Base-by-base conservation (phyloP, 2,113 vertebrate genomes). In the Collichthys lucidus region DNA sequence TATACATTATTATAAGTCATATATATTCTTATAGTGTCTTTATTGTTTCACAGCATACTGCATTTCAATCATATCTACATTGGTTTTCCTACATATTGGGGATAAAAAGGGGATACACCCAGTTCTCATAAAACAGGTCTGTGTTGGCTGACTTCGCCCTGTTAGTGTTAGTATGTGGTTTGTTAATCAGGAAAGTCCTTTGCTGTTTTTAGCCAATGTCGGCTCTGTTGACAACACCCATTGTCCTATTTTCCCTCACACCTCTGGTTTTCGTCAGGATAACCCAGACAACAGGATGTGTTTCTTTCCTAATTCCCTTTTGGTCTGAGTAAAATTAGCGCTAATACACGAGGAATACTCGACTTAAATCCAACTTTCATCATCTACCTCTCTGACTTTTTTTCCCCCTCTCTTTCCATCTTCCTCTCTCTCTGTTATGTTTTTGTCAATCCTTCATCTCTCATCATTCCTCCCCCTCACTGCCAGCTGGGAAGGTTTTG, bases 211-310 rank as follows among this genome's bases (percentile, higher is more conserved):
- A 82, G 47, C 64, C 24, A 20, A 26, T 53, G 14, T 31, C 57
- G 60, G 40, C 22, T 76, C 50, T 56, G 31, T 55, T 22, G 83
- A 75, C 86, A 80, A 82, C 89, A 76, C 90, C 88, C 87, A 75
- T 53, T 77, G 75, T 79, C 75, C 59, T n/a, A 70, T 50, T 89
- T 85, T 78, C 22, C 16, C 57, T 16, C 1, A 29, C 16, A 35
- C 31, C 42, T 60, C 62, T 62, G 49, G 56, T 77, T 84, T 40
- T 60, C 0, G 4, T 74, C 31, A n/a, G 29, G 5, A 70, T 1
- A 31, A 64, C 9, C 22, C 24, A 61, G 40, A 31, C 7, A 2
- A 63, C 29, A 35, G 46, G 29, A 66, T 78, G 56, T 65, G 26
- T 68, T 64, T 60, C 50, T 59, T 60, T 7, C 66, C 40, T 44